Conservation (phyloP, 1,140 invertebrate species). For the Venturia canescens region DNA sequence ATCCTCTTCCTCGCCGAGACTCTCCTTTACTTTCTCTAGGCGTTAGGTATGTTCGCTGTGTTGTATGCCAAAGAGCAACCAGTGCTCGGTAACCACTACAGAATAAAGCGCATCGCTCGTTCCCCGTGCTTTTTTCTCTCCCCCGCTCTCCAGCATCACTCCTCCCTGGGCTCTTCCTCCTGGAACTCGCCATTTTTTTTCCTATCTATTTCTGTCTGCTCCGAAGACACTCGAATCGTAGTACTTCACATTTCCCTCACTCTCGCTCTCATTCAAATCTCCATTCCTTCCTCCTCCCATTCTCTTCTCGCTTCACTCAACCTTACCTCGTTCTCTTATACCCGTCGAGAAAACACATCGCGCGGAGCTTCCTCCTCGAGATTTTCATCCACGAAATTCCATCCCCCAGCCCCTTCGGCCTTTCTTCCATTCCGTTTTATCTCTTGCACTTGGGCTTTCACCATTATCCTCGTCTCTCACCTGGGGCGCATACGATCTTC, state of each 20-base stretch:
- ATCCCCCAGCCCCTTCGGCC: neutral
- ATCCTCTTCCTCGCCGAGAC: neutral
- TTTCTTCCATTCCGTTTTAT: neutral
- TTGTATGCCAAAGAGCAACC: slow-evolving; percentile 30
- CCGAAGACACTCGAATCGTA: slow-evolving; percentile 9
- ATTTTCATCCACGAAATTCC: slow-evolving; percentile 34
- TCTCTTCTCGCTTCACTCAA: neutral
- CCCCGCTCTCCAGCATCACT: neutral
- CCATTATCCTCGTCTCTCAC: neutral
- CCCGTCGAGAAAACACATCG: neutral
- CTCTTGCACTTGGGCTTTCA: neutral
- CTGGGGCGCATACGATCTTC: slow-evolving; percentile 3
- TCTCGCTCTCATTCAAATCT: slow-evolving; percentile 8
- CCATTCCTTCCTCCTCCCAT: neutral
- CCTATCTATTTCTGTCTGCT: slow-evolving; percentile 25
- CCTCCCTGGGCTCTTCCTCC: neutral
- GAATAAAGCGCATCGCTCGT: slow-evolving; percentile 10
- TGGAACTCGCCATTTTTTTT: slow-evolving; percentile 11
- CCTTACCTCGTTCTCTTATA: neutral
- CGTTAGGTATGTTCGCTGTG: neutral
- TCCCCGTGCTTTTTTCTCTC: neutral
- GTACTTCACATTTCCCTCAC: neutral
- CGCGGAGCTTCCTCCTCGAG: slow-evolving; percentile 1
- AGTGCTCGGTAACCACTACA: slow-evolving; percentile 31
- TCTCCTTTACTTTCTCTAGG: slow-evolving; percentile 17